phyloP scores from a whole-genome alignment of 2,113 vertebrate species.

The Formicarius rufipectus region DNA sequence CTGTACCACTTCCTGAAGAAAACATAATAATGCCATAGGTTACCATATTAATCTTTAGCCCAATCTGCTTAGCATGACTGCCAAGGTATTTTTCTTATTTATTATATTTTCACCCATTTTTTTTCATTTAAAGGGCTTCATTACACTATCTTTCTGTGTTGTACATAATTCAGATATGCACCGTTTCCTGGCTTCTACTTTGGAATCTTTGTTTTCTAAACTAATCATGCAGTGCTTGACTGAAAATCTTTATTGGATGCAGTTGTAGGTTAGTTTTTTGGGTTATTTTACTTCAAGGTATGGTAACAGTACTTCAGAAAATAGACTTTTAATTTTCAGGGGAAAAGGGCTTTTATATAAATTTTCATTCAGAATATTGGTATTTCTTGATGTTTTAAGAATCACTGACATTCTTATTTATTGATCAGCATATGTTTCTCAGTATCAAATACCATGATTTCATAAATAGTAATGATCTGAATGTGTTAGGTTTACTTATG shows the following conservation, averaged over 20 bases:
- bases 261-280: not conserved
- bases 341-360: not conserved
- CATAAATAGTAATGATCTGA: conserved; percentile 45
- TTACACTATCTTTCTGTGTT: not conserved
- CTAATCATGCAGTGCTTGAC: not conserved
- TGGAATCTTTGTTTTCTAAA: not conserved
- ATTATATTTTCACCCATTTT: not conserved
- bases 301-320: not conserved
- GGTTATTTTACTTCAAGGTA: not conserved
- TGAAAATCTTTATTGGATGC: not conserved
- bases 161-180: not conserved
- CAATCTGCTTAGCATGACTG: not conserved
- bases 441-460: not conserved
- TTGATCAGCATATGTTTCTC: conserved; percentile 33
- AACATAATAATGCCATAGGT: not conserved
- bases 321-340: not conserved
- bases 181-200: not conserved
- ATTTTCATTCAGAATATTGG: not conserved
- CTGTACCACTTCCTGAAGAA: not conserved
- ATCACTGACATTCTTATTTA: not conserved
- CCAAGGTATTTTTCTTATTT: not conserved
- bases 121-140: not conserved
- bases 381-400: not conserved
- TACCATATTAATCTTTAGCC: not conserved
- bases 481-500: not conserved